phyloP scores from a whole-genome alignment of 2,888 invertebrate species.

The Folsomia candida region DNA sequence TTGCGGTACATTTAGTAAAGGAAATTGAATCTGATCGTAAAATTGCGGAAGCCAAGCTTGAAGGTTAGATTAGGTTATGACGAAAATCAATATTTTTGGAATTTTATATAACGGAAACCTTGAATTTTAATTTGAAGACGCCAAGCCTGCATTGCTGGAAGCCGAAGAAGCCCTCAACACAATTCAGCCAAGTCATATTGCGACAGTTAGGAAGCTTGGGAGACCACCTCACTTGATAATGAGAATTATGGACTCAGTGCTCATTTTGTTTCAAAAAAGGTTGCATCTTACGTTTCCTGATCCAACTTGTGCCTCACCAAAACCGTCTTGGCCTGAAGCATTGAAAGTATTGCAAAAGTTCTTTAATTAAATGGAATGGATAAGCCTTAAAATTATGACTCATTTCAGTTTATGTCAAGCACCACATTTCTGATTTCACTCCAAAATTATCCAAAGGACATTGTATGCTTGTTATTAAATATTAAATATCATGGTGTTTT shows the following conservation, averaged over 20 bases:
- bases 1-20: slow-evolving; percentile 69
- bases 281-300: slow-evolving; percentile 79
- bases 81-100: too few relatives aligned
- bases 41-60: slow-evolving; percentile 84
- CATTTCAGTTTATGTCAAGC: slow-evolving; percentile 83
- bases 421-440: slow-evolving; percentile 86
- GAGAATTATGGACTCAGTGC: slow-evolving; percentile 96
- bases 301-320: slow-evolving; percentile 76
- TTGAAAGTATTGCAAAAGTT: slow-evolving; percentile 67
- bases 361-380: too few relatives aligned
- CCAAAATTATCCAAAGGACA: slow-evolving; percentile 93
- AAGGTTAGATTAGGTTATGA: too few relatives aligned
- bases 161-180: slow-evolving; percentile 93
- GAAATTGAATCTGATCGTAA: slow-evolving; percentile 79
- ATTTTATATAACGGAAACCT: too few relatives aligned
- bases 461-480: too few relatives aligned
- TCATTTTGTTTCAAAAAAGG: slow-evolving; percentile 86
- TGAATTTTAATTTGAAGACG: too few relatives aligned
- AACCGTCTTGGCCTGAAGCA: slow-evolving; percentile 95
- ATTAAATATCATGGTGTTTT: too few relatives aligned
- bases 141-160: slow-evolving; percentile 91
- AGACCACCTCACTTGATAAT: slow-evolving; percentile 92
- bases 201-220: slow-evolving; percentile 89
- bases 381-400: slow-evolving; percentile 3
- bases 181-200: slow-evolving; percentile 93